Evolutionary conservation across 2,113 vertebrate genomes (phyloP).

Genomic region (Dendrocopos noguchii): DNA sequence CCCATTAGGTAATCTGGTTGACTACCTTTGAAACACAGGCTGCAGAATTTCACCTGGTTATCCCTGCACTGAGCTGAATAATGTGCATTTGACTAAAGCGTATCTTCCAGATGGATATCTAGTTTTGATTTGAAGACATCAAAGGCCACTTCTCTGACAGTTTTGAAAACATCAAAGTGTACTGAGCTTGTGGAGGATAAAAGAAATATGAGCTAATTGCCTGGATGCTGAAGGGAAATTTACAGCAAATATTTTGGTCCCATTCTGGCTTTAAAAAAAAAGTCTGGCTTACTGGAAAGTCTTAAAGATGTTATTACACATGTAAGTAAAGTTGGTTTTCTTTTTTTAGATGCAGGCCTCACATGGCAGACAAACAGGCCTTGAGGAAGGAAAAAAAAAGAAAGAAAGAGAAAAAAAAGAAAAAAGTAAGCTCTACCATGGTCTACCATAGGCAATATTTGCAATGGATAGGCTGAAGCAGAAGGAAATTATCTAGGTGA

Average conservation of each 20-base stretch:
- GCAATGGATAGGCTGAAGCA: background rate
- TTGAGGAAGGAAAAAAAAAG: background rate
- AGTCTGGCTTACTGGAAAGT: constrained; percentile 27
- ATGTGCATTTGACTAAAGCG: constrained; percentile 34
- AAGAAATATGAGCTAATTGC: constrained; percentile 67
- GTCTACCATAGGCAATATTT: background rate
- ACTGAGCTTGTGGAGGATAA: constrained; percentile 57
- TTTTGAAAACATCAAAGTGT: constrained; percentile 66
- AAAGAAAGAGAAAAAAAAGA: background rate
- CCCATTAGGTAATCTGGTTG: constrained; percentile 54
- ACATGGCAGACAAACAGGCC: background rate
- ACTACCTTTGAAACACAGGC: constrained; percentile 64
- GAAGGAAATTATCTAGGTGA: background rate
- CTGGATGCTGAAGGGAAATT: constrained; percentile 54
- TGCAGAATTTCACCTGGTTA: constrained; percentile 65
- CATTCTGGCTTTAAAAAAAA: constrained; percentile 16
- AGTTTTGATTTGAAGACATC: constrained; percentile 71
- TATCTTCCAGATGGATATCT: constrained; percentile 72
- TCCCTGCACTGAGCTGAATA: constrained; percentile 33
- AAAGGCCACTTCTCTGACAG: constrained; percentile 64
- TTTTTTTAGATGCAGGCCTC: background rate
- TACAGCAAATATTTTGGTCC: constrained; percentile 64
- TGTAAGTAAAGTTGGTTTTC: background rate
- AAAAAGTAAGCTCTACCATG: background rate
- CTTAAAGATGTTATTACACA: background rate